phyloP scores from a whole-genome alignment of 2,888 invertebrate genomes.

The Drosophila ezoana region DNA sequence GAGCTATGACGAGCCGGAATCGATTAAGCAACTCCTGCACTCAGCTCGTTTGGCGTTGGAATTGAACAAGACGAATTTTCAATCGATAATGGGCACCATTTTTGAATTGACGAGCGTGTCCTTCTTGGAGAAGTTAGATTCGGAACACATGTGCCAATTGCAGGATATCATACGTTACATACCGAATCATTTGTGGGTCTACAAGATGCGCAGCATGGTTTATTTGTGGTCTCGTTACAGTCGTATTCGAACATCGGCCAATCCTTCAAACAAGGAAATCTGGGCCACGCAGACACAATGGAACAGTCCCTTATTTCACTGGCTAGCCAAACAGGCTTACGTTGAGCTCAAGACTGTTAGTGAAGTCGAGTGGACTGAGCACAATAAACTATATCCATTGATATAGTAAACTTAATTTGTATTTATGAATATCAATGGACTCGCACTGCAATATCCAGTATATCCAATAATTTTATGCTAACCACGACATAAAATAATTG shows the following conservation, averaged over 20 bases:
- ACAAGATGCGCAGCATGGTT: conserved; percentile 58
- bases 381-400: conserved; percentile 17
- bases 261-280: not conserved
- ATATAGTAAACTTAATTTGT: not conserved
- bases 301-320: conserved; percentile 49
- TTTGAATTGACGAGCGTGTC: conserved; percentile 34
- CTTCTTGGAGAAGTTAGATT: conserved; percentile 25
- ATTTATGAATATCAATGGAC: not conserved
- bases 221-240: conserved; percentile 51
- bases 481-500: too few species aligned
- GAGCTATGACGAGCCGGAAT: not conserved
- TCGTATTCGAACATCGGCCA: not conserved
- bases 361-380: conserved; percentile 48
- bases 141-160: not conserved
- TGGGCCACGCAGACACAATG: conserved; percentile 25
- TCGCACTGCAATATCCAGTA: too few species aligned
- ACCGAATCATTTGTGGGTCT: conserved; percentile 51
- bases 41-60: conserved; percentile 5
- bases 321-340: conserved; percentile 54
- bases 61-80: conserved; percentile 24
- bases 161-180: conserved; percentile 52
- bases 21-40: not conserved
- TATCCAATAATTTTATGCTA: too few species aligned
- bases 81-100: conserved; percentile 27
- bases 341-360: conserved; percentile 48